Percentiles rank a stretch among this genome's conserved stretches.
phyloP scores from a whole-genome alignment of 2,113 vertebrate species.

The Dasypus novemcinctus region DNA sequence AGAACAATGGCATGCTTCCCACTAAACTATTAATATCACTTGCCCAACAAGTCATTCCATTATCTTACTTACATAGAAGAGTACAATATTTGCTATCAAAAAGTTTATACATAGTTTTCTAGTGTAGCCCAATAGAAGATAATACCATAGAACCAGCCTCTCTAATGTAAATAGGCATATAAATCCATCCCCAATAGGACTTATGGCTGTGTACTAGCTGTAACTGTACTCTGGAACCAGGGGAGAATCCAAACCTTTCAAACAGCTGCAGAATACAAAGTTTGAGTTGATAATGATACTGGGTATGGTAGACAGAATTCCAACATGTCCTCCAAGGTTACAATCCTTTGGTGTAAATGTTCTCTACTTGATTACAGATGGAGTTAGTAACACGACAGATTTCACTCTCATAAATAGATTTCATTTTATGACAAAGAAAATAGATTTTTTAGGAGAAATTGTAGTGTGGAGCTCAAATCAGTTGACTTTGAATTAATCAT shows the following conservation, averaged over 20 bases:
- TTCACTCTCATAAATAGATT: background rate
- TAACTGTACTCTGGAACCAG: background rate
- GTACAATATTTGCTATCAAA: background rate
- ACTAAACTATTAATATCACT: background rate
- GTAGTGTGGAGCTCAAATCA: background rate
- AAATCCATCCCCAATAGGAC: background rate
- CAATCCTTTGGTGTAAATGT: background rate
- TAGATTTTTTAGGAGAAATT: background rate
- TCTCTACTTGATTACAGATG: background rate
- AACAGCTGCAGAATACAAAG: background rate
- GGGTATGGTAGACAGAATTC: background rate
- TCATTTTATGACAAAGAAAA: background rate
- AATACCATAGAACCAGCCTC: background rate
- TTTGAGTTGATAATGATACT: background rate
- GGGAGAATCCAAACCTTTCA: background rate
- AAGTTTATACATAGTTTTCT: background rate
- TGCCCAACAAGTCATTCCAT: background rate
- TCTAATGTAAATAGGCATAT: background rate
- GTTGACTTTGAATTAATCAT: background rate
- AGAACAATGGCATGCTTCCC: background rate
- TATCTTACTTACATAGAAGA: background rate
- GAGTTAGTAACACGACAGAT: background rate
- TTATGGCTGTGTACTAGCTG: background rate
- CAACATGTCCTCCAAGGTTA: background rate
- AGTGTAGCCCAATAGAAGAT: background rate